Base-by-base conservation (phyloP, 2,113 vertebrate species). In the Pterocles gutturalis region DNA sequence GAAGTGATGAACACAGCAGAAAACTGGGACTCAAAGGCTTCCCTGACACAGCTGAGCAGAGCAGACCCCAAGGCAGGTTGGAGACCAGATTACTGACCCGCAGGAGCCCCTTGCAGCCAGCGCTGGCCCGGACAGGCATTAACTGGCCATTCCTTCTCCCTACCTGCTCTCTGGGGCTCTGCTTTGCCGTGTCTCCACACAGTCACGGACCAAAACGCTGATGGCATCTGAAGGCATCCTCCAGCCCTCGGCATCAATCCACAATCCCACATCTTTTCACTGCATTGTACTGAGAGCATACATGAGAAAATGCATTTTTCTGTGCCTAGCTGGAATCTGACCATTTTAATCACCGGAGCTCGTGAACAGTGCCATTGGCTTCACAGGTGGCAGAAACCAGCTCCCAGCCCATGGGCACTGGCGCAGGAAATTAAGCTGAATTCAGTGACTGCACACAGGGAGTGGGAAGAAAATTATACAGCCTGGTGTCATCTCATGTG, bases 371-470 rank as follows among this genome's bases (percentile, higher is more conserved):
- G 11, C 78, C 94, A 64, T 4, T 73, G 90, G 17, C 75, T 90
- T 18, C 62, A 8, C 2, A 3, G 81, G 67, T 58, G 57, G 58
- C 84, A 87, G 61, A 48, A 67, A 69, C 5, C 85, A 80, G 36
- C 62, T 93, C 91, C 93, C 73, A 46, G 69, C 12, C 80, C 81
- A 82, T 1, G 17, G 81, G 89, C 83, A 93, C 87, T 79, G 93
- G 83, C 78, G 96, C 94, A 91, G 82, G 93, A 97, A 96, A 96
- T 94, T 82, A 96, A 85, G 89, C 72, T 0, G 2, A 96, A 92
- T 55, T 67, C 85, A 75, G 64, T 66, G 86, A 41, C 76, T 94
- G 86, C 73, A 48, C 87, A 55, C 19, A 29, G 67, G n/a, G 78
- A 91, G 48, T 4, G 49, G 45, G 70, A 67, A 79, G 58, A 53